A percentile compares a stretch with the other conserved stretches of the same genome.
Conservation (phyloP, 2,113 vertebrate species). For the Psettodes erumei region DNA sequence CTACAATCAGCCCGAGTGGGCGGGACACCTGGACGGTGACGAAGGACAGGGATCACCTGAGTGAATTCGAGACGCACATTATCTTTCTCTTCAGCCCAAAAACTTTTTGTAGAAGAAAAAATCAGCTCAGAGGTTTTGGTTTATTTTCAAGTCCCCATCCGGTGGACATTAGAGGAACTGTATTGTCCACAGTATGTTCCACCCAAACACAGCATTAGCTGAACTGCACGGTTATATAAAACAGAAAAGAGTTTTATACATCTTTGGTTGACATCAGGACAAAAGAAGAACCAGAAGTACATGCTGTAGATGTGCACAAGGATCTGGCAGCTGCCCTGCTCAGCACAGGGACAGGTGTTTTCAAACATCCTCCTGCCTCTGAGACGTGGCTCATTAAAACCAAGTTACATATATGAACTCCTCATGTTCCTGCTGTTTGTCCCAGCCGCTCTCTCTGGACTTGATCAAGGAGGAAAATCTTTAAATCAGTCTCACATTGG, state of each 20-base stretch:
- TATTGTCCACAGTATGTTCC: no score
- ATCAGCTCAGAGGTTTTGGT: background rate
- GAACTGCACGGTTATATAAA: background rate
- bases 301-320: no score
- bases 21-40: background rate
- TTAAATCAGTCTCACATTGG: constrained; percentile 18
- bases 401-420: constrained; percentile 10
- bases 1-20: constrained; percentile 1
- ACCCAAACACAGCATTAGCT: background rate
- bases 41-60: background rate
- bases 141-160: background rate
- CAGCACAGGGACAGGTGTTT: constrained; percentile 5
- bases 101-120: background rate
- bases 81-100: background rate
- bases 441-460: constrained; percentile 7
- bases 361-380: constrained; percentile 26
- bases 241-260: background rate
- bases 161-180: background rate
- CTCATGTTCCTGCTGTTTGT: constrained; percentile 49
- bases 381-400: constrained; percentile 52
- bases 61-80: background rate
- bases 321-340: background rate
- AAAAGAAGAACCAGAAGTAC: constrained; percentile 2
- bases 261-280: no score
- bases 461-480: constrained; percentile 48